Conservation (phyloP, 2,888 invertebrate species). For the Cerastis rubricosa region DNA sequence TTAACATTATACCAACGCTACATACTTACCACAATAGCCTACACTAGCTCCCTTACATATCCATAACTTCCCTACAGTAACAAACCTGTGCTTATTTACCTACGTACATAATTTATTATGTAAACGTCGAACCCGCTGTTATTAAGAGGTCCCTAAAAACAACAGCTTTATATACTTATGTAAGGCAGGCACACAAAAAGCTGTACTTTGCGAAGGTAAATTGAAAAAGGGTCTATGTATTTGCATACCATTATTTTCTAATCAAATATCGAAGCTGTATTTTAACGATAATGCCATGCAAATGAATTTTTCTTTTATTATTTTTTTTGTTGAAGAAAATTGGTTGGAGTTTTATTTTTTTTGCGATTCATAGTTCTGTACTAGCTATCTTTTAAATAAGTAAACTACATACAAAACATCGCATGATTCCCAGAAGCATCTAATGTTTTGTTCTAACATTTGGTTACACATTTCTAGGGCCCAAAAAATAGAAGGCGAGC, state of each 20-base stretch:
- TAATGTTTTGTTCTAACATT: background rate
- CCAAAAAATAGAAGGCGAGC: background rate
- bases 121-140: constrained; percentile 51
- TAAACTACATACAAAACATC: background rate
- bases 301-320: constrained; percentile 35
- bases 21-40: background rate
- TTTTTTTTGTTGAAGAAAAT: background rate
- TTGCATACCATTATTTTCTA: constrained; percentile 62
- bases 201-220: constrained; percentile 52
- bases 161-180: constrained; percentile 45
- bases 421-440: background rate
- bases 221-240: constrained; percentile 65
- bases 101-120: constrained; percentile 59
- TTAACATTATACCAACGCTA: background rate
- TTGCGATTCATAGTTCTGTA: too few relatives aligned
- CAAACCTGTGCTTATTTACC: constrained; percentile 50
- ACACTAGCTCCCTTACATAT: background rate
- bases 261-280: constrained; percentile 47
- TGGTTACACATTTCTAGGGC: background rate
- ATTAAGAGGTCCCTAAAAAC: constrained; percentile 50
- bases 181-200: constrained; percentile 37
- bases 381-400: too few relatives aligned
- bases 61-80: background rate
- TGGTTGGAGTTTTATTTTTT: background rate
- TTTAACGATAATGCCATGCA: constrained; percentile 44